Conservation (phyloP, 2,888 invertebrate genomes). For the Parnassius glacialis region DNA sequence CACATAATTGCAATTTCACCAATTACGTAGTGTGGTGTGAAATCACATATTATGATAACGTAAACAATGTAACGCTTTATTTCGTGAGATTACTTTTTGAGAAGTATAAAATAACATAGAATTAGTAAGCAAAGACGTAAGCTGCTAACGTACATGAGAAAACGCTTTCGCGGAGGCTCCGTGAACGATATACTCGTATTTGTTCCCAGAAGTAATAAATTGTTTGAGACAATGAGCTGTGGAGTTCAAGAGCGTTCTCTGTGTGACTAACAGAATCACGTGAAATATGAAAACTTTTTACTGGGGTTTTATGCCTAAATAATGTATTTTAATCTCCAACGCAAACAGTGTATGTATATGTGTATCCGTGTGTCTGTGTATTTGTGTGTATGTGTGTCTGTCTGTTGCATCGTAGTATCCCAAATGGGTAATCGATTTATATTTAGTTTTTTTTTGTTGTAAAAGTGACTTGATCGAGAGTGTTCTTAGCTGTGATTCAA, state of each 20-base stretch:
- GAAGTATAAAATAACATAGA: conserved; percentile 23
- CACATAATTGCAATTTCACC: conserved; percentile 22
- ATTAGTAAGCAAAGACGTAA: conserved; percentile 33
- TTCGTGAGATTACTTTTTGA: conserved; percentile 25
- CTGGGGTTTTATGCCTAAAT: conserved; percentile 2
- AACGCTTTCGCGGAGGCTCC: conserved; percentile 64
- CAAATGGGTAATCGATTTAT: no score
- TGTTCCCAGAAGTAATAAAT: conserved; percentile 60
- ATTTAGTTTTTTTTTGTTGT: no score
- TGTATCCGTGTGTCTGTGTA: no score
- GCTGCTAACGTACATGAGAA: conserved; percentile 53
- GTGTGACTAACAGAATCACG: conserved; percentile 33
- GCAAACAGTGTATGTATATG: no score
- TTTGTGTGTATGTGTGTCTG: no score
- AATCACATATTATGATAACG: conserved; percentile 18
- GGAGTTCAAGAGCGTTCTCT: conserved; percentile 48
- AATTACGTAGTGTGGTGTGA: conserved; percentile 13
- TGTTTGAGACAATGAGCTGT: conserved; percentile 60
- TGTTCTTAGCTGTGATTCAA: no score
- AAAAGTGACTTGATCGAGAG: no score
- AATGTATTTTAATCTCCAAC: no score
- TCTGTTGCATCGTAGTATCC: no score
- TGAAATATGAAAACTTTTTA: conserved; percentile 27
- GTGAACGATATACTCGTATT: conserved; percentile 39
- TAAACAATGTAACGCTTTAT: conserved; percentile 24